These are phyloP conservation scores for Thalassarche chlororhynchos DNA, from an alignment of 2,113 vertebrate species.

Conservation along the genomic window DNA sequence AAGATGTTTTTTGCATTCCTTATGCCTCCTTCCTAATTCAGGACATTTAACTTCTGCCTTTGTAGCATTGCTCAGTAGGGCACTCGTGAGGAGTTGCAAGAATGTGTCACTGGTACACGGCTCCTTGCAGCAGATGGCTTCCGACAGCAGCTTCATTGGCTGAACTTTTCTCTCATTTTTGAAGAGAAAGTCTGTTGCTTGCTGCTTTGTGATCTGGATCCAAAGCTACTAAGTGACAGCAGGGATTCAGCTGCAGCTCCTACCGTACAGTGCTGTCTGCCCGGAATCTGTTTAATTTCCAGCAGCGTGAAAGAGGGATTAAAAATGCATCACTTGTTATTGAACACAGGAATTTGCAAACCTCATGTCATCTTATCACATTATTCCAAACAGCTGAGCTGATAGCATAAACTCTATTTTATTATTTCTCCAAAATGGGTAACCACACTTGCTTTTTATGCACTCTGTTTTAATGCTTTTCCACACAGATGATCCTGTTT, in stretches of 20 bases:
- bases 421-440: not conserved
- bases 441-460: not conserved
- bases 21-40: not conserved
- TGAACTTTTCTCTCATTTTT: slow-evolving; percentile 37
- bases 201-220: slow-evolving; percentile 33
- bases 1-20: slow-evolving; percentile 1
- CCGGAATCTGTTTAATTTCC: slow-evolving; percentile 44
- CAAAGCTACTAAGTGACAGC: slow-evolving; percentile 27
- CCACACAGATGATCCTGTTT: slow-evolving; percentile 87
- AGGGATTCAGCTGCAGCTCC: not conserved
- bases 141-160: not conserved
- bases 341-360: slow-evolving; percentile 29
- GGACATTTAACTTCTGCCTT: not conserved
- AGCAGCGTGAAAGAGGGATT: slow-evolving; percentile 24
- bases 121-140: slow-evolving; percentile 41
- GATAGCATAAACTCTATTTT: not conserved
- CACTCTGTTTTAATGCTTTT: not conserved
- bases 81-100: not conserved
- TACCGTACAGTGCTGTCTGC: not conserved
- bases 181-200: slow-evolving; percentile 7
- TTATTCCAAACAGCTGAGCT: not conserved
- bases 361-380: not conserved
- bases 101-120: not conserved
- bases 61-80: not conserved
- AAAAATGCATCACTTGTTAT: slow-evolving; percentile 40